phyloP scores from a whole-genome alignment of 30 jellyfish, hydroid and myxozoan genomes.

The Sanderia malayensis region DNA sequence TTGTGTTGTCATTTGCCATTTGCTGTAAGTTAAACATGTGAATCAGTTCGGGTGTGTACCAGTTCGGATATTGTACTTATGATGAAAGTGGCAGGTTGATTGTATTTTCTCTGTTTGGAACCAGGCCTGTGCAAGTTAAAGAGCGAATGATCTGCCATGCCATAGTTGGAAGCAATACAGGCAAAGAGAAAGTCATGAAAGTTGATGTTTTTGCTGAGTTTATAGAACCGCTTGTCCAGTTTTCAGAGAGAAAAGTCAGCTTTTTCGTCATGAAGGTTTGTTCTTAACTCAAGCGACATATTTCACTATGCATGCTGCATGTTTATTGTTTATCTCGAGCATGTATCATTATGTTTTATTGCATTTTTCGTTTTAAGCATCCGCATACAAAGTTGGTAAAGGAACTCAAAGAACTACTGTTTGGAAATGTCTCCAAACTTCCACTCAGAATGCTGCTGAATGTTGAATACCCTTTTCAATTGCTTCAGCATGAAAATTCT shows the following conservation, averaged over 20 bases:
- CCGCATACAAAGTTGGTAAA: conserved; percentile 73
- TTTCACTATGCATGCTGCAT: background rate
- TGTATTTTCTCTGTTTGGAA: too few relatives aligned
- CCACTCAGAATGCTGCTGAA: conserved; percentile 61
- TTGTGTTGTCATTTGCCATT: too few relatives aligned
- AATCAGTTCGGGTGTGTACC: too few relatives aligned
- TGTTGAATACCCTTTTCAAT: conserved; percentile 76
- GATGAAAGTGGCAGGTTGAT: too few relatives aligned
- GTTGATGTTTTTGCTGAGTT: conserved; percentile 92
- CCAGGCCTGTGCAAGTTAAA: conserved; percentile 81
- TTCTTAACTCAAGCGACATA: background rate
- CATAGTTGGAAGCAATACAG: conserved; percentile 90
- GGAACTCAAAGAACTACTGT: conserved; percentile 65
- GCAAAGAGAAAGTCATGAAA: conserved; percentile 89
- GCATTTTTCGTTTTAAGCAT: conserved; percentile 40
- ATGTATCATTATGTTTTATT: background rate
- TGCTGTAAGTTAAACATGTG: too few relatives aligned
- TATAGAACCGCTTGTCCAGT: conserved; percentile 83
- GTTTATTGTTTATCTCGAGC: background rate
- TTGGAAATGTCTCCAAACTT: conserved; percentile 69
- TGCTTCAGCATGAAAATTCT: conserved; percentile 26
- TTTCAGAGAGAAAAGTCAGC: conserved; percentile 75
- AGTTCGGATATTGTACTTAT: too few relatives aligned
- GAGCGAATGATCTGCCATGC: conserved; percentile 96
- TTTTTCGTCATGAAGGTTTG: conserved; percentile 85